Conservation (phyloP, 1,140 invertebrate species). For the Drosophila neocordata region DNA sequence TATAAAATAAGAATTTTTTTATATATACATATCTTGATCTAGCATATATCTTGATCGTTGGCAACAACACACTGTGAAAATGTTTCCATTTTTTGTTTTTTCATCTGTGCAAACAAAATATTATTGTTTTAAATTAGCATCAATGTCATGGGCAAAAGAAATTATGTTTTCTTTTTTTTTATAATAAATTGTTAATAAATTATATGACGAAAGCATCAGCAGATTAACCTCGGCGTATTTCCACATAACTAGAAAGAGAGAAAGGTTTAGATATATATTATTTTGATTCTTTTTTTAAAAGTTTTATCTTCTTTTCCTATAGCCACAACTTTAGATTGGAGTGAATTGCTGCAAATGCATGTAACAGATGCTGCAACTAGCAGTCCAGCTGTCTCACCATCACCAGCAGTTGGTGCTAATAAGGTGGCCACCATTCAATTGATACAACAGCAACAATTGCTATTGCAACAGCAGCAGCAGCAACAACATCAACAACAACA, state of each 20-base stretch:
- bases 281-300: background rate
- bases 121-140: constrained; percentile 78
- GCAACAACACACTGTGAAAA: constrained; percentile 17
- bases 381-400: constrained; percentile 62
- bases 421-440: constrained; percentile 57
- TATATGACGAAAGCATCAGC: constrained; percentile 12
- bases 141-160: constrained; percentile 76
- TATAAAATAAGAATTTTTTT: background rate
- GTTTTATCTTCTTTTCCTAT: constrained; percentile 22
- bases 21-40: background rate
- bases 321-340: constrained; percentile 79
- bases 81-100: constrained; percentile 20
- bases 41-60: background rate
- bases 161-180: constrained; percentile 22
- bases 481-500: constrained; percentile 65
- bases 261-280: background rate
- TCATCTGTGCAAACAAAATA: constrained; percentile 37
- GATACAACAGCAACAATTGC: constrained; percentile 56
- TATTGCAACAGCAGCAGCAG: constrained; percentile 11
- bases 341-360: constrained; percentile 79
- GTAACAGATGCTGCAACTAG: constrained; percentile 47
- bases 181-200: constrained; percentile 8
- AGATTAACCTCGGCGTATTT: constrained; percentile 35
- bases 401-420: constrained; percentile 33
- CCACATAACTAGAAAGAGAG: background rate